These are phyloP conservation scores for Adela reaumurella DNA, from an alignment of 2,888 invertebrate species.

Conservation along the genomic window DNA sequence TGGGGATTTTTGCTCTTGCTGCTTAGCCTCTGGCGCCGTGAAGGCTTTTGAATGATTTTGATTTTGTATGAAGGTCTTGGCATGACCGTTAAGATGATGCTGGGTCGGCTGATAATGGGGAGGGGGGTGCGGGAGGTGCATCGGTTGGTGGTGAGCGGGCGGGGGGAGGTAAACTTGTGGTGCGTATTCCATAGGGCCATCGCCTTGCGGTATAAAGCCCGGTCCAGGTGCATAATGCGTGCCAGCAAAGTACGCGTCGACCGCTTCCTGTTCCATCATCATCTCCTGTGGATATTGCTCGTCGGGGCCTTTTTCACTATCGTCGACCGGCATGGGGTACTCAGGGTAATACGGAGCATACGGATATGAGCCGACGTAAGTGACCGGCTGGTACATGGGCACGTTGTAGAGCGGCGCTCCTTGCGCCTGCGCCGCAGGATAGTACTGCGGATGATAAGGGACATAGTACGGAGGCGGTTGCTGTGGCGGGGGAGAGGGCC, in stretches of 20 bases:
- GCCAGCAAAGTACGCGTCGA: slow-evolving; percentile 43
- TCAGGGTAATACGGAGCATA: slow-evolving; percentile 48
- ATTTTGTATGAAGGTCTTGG: slow-evolving; percentile 46
- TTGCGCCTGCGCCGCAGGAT: slow-evolving; percentile 49
- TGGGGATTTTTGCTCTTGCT: slow-evolving; percentile 25
- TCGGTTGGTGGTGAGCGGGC: slow-evolving; percentile 30
- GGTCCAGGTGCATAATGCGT: slow-evolving; percentile 32
- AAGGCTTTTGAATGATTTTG: slow-evolving; percentile 30
- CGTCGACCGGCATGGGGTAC: slow-evolving; percentile 41
- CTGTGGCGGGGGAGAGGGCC: slow-evolving; percentile 34
- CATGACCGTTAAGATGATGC: slow-evolving; percentile 49
- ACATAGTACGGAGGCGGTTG: slow-evolving; percentile 36
- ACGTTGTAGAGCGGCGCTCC: slow-evolving; percentile 51
- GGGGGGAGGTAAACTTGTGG: slow-evolving; percentile 42
- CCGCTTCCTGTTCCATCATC: slow-evolving; percentile 47
- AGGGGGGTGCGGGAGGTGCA: slow-evolving; percentile 28
- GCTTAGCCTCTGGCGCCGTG: slow-evolving; percentile 23
- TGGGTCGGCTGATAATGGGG: slow-evolving; percentile 28
- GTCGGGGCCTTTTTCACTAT: slow-evolving; percentile 39
- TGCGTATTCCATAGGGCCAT: slow-evolving; percentile 38
- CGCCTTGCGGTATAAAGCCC: slow-evolving; percentile 36
- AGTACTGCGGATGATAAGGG: slow-evolving; percentile 48
- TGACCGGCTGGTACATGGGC: slow-evolving; percentile 47
- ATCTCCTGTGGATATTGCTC: slow-evolving; percentile 40
- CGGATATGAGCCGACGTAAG: slow-evolving; percentile 40